phyloP scores from a whole-genome alignment of 1,140 invertebrate genomes.

The Drosophila orosa region DNA sequence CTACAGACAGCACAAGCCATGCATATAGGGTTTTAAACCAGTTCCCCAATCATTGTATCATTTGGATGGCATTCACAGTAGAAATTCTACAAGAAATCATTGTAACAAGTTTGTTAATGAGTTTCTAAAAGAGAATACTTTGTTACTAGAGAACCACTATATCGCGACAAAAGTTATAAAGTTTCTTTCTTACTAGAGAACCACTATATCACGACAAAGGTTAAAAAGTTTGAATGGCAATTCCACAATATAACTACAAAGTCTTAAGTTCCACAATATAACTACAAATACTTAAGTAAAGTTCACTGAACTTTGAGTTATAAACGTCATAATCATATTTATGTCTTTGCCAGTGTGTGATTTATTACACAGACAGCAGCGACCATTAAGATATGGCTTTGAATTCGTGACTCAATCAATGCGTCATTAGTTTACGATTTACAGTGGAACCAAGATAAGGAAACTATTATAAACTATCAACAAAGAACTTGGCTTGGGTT shows the following conservation, averaged over 20 bases:
- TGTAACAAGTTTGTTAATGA: background rate
- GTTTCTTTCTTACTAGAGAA: background rate
- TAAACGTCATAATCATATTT: slow-evolving; percentile 7
- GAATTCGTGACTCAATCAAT: slow-evolving; percentile 8
- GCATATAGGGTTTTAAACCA: slow-evolving; percentile 3
- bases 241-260: background rate
- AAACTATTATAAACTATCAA: background rate
- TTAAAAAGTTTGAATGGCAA: background rate
- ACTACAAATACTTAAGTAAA: background rate
- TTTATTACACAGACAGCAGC: slow-evolving; percentile 10
- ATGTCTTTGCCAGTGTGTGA: slow-evolving; percentile 8
- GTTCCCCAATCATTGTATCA: slow-evolving; percentile 26
- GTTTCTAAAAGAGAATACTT: background rate
- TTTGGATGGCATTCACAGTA: slow-evolving; percentile 20
- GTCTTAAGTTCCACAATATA: background rate
- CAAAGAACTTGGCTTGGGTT: too few species aligned
- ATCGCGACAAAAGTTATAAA: background rate
- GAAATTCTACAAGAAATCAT: background rate
- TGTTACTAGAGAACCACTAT: background rate
- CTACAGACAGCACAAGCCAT: slow-evolving; percentile 7
- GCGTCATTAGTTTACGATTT: slow-evolving; percentile 1
- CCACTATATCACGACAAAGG: background rate
- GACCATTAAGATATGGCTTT: background rate
- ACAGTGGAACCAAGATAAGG: background rate
- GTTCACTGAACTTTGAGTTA: background rate